These are phyloP conservation scores for Sciaenops ocellatus DNA, from an alignment of 2,797 vertebrate species.

Conservation along the genomic window DNA sequence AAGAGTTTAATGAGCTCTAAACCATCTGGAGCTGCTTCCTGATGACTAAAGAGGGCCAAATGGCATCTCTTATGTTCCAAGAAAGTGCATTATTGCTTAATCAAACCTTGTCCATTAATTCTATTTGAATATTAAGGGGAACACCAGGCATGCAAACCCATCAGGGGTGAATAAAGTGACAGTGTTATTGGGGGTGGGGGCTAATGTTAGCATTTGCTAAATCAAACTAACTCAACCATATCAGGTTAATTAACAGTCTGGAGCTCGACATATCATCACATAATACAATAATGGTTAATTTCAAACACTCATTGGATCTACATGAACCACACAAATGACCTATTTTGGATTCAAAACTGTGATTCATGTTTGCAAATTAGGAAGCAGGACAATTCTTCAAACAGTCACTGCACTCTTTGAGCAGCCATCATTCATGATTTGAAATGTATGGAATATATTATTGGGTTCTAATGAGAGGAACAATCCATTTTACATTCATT, in stretches of 20 bases:
- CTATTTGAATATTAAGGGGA: constrained; percentile 7
- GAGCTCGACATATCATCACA: too few relatives aligned
- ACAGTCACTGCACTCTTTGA: not conserved
- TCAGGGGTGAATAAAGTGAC: too few relatives aligned
- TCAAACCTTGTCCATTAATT: constrained; percentile 22
- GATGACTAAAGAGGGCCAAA: constrained; percentile 54
- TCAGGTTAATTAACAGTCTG: too few relatives aligned
- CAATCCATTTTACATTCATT: constrained; percentile 1
- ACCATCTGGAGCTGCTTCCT: constrained; percentile 64
- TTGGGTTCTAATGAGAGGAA: constrained; percentile 31
- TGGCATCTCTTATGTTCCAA: constrained; percentile 13
- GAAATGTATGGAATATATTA: constrained; percentile 51
- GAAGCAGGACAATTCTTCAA: not conserved
- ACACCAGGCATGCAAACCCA: not conserved
- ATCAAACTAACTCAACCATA: too few relatives aligned
- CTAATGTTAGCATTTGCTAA: too few relatives aligned
- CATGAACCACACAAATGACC: too few relatives aligned
- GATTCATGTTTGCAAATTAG: not conserved
- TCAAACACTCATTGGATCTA: too few relatives aligned
- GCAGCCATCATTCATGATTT: constrained; percentile 7
- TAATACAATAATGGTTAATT: too few relatives aligned
- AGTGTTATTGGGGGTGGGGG: too few relatives aligned
- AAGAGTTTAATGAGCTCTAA: constrained; percentile 52
- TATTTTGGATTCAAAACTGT: too few relatives aligned
- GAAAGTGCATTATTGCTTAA: not conserved